Evolutionary conservation across 2,797 vertebrate genomes (phyloP), one percentile per base, ranked within the genome.

Genomic region (Sciurus carolinensis): DNA sequence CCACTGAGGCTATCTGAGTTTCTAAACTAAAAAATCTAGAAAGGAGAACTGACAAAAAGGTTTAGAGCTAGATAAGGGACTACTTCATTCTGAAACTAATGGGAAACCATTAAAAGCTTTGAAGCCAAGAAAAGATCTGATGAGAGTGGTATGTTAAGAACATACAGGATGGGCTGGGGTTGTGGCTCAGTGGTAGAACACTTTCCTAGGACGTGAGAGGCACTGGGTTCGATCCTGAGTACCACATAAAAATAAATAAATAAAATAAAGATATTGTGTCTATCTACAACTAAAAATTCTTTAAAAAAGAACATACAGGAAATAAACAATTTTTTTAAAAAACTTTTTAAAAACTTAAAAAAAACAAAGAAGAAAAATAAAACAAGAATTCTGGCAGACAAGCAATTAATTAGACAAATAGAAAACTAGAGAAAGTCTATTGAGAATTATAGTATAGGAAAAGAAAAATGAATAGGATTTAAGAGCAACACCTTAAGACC

Each of bases 401-500:
- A 71, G 11, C 62, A 20, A 79, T 59, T 62, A 94, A 77, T 28
- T 50, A n/a, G 10, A 54, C 28, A 66, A 50, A 95, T 18, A 42
- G 52, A 94, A 94, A 95, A 90, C 28, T 90, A 1, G 24, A 89
- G 30, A 73, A 91, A 86, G 50, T 81, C 67, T 91, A 13, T 6
- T 54, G 14, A 91, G 75, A 93, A 86, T 87, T 15, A 54, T 39
- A 75, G 11, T 62, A n/a, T 72, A 50, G 22, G 33, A 95, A 81
- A 80, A 64, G 42, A 81, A 79, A 92, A 90, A 47, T 79, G 11
- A 84, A 50, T 2, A 92, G 10, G 10, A 91, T 59, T 94, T 81
- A 91, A 95, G n/a, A 93, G 50, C 36, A 73, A 94, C 44, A 69
- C 52, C 75, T 66, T 57, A 86, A 81, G 83, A 57, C 39, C 59